phyloP scores from a whole-genome alignment of 2,888 invertebrate genomes.

The Drosophila rubida region DNA sequence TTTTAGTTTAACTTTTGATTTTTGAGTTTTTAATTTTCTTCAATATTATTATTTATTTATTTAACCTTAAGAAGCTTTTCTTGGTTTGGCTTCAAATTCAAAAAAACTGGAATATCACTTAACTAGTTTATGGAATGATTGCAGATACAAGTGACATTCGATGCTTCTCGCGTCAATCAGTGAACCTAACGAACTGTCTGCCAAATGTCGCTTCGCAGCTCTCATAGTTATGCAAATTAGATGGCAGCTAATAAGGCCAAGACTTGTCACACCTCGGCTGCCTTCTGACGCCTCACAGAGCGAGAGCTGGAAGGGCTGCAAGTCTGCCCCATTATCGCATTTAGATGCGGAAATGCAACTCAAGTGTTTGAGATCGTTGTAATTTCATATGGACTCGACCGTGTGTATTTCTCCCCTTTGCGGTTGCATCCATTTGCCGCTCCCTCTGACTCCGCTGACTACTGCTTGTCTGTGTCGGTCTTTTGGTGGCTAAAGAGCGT shows the following conservation, averaged over 20 bases:
- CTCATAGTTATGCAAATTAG: slow-evolving; percentile 53
- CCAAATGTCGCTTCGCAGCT: slow-evolving; percentile 22
- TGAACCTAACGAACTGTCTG: slow-evolving; percentile 25
- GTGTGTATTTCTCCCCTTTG: slow-evolving; percentile 40
- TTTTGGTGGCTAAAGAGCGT: slow-evolving; percentile 71
- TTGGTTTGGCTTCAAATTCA: too few relatives aligned
- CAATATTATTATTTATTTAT: too few relatives aligned
- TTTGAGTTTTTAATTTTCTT: too few relatives aligned
- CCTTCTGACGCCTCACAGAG: slow-evolving; percentile 44
- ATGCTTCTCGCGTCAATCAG: slow-evolving; percentile 23
- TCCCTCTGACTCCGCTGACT: background rate
- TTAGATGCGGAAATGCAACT: slow-evolving; percentile 64
- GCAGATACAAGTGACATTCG: background rate
- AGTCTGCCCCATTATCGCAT: slow-evolving; percentile 50
- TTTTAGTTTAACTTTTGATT: too few relatives aligned
- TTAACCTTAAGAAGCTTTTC: too few relatives aligned
- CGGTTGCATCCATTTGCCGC: slow-evolving; percentile 19
- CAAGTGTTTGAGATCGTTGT: slow-evolving; percentile 68
- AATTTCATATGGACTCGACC: slow-evolving; percentile 65
- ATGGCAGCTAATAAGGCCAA: slow-evolving; percentile 39
- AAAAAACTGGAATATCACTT: too few relatives aligned
- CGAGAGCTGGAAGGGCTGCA: background rate
- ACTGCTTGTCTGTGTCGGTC: slow-evolving; percentile 3
- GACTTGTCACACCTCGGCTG: slow-evolving; percentile 38
- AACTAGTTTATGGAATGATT: slow-evolving; percentile 20